A percentile compares a stretch with the other conserved stretches of the same genome.
Conservation (phyloP, 2,113 vertebrate species). For the Thalassoma bifasciatum region DNA sequence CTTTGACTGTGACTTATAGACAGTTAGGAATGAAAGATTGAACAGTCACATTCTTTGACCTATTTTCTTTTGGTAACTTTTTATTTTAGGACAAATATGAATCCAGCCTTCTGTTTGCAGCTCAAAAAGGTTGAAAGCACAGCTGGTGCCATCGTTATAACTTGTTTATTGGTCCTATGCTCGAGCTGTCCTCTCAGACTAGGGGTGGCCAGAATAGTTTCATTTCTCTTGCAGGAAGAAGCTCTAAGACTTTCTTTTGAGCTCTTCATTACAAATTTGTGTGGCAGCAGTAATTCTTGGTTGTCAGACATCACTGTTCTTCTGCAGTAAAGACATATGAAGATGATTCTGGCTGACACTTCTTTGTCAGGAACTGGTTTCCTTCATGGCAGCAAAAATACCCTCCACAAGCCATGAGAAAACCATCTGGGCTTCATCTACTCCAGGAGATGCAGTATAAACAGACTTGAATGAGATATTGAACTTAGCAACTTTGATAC, state of each 20-base stretch:
- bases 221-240: not conserved
- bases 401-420: not conserved
- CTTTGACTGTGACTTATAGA: constrained; percentile 9
- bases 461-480: not conserved
- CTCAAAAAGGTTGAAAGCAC: not conserved
- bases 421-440: not conserved
- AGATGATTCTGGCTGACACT: not conserved
- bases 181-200: constrained; percentile 9
- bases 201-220: not conserved
- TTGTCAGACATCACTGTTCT: not conserved
- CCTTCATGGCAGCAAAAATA: not conserved
- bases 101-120: not conserved
- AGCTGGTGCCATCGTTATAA: not conserved
- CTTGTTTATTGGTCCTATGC: not conserved
- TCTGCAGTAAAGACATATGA: not conserved
- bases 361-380: not conserved
- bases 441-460: not conserved
- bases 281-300: not conserved
- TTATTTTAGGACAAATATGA: not conserved
- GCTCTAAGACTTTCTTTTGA: constrained; percentile 10
- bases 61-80: not conserved
- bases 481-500: not conserved
- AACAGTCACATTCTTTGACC: not conserved
- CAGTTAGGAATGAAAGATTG: not conserved
- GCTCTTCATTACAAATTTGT: constrained; percentile 7